These are phyloP conservation scores for Abrostola triplasia DNA, from an alignment of 2,888 invertebrate species.

Conservation along the genomic window DNA sequence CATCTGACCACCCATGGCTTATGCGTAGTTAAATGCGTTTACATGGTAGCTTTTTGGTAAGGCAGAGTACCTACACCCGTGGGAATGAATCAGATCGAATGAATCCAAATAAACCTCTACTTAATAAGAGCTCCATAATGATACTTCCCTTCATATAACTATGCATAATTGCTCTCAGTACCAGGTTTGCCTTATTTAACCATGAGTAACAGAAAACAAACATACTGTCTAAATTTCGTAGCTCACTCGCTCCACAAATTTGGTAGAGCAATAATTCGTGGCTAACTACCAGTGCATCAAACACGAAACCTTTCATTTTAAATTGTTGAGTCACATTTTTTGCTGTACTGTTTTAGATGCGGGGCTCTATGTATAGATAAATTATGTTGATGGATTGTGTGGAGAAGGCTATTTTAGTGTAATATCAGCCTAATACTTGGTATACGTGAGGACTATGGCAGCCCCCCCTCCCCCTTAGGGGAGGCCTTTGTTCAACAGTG, in stretches of 20 bases:
- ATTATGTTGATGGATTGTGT: conserved; percentile 23
- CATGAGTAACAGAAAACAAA: conserved; percentile 39
- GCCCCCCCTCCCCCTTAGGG: too few species aligned
- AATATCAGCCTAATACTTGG: not conserved
- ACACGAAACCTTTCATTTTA: conserved; percentile 73
- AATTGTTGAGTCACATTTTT: conserved; percentile 70
- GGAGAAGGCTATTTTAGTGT: conserved; percentile 25
- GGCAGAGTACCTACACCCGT: not conserved
- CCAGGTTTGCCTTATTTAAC: conserved; percentile 2
- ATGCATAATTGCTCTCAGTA: conserved; percentile 35
- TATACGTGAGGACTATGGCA: too few species aligned
- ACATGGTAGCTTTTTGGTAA: too few species aligned
- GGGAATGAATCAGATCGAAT: conserved; percentile 3
- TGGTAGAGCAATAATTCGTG: conserved; percentile 57
- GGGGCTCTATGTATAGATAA: conserved; percentile 47
- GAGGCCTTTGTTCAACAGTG: too few species aligned
- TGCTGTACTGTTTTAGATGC: conserved; percentile 70
- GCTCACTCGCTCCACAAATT: conserved; percentile 41
- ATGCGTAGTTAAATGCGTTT: too few species aligned
- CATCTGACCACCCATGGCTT: too few species aligned
- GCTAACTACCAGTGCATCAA: conserved; percentile 67
- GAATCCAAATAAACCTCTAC: conserved; percentile 14
- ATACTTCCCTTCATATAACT: not conserved
- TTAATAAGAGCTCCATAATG: not conserved
- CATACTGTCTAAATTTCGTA: conserved; percentile 25